Conservation (phyloP, 2,797 vertebrate genomes). For the Moxostoma hubbsi region DNA sequence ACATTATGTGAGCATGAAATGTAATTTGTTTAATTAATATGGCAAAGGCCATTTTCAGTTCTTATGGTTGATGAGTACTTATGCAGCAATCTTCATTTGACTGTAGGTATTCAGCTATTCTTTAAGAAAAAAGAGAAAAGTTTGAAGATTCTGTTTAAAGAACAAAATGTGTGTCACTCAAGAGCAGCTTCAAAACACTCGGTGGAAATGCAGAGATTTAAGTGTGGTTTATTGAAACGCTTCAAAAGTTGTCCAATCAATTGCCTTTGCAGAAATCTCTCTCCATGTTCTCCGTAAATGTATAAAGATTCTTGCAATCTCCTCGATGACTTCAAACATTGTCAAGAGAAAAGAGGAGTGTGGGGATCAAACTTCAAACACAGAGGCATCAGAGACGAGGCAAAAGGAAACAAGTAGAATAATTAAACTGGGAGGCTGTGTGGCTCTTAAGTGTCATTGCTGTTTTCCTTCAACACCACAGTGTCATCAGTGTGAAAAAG, state of each 20-base stretch:
- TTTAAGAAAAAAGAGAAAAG: too few species aligned
- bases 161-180: too few species aligned
- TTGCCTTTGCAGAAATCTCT: constrained; percentile 62
- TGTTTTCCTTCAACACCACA: constrained; percentile 31
- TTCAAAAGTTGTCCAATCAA: constrained; percentile 82
- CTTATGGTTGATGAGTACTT: too few species aligned
- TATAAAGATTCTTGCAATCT: constrained; percentile 61
- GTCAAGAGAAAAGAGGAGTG: constrained; percentile 46
- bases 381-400: constrained; percentile 43
- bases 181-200: too few species aligned
- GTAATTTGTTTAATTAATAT: too few species aligned
- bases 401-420: constrained; percentile 51
- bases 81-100: too few species aligned
- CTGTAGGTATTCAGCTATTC: too few species aligned
- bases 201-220: too few species aligned
- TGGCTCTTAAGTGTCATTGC: constrained; percentile 25
- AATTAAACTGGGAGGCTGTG: constrained; percentile 47
- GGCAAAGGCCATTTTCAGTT: too few species aligned
- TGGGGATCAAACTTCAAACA: constrained; percentile 51
- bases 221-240: constrained; percentile 73
- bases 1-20: too few species aligned
- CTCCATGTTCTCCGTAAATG: constrained; percentile 42
- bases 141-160: too few species aligned
- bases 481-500: not conserved
- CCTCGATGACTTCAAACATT: constrained; percentile 71